These are phyloP conservation scores for Resseliella maxima DNA, from an alignment of 2,888 invertebrate species.

Conservation along the genomic window DNA sequence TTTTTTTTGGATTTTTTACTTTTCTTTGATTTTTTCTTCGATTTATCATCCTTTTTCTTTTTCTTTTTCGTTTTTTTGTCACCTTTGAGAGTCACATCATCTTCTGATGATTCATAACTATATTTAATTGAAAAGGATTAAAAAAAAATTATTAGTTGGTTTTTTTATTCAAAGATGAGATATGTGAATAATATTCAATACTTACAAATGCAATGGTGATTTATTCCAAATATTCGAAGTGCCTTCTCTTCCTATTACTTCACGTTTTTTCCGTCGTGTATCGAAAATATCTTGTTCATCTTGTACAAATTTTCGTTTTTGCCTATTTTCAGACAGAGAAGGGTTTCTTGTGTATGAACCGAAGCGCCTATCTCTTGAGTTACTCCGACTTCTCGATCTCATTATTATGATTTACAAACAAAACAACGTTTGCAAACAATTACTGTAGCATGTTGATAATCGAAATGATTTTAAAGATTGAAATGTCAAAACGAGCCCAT, in stretches of 20 bases:
- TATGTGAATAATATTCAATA: not conserved
- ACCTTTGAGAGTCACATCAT: slow-evolving; percentile 63
- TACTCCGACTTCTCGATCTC: slow-evolving; percentile 27
- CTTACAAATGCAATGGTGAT: slow-evolving; percentile 73
- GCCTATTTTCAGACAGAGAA: too few species aligned
- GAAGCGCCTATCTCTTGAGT: not conserved
- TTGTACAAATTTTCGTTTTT: slow-evolving; percentile 66
- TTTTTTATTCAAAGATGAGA: slow-evolving; percentile 56
- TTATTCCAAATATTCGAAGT: slow-evolving; percentile 79
- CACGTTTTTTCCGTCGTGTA: slow-evolving; percentile 77
- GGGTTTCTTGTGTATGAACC: too few species aligned
- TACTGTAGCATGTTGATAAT: not conserved
- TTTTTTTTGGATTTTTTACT: slow-evolving; percentile 67
- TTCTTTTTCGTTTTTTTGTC: slow-evolving; percentile 69
- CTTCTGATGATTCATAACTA: slow-evolving; percentile 64
- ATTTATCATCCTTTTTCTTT: slow-evolving; percentile 68
- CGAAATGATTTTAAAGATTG: too few species aligned
- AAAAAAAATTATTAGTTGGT: slow-evolving; percentile 12
- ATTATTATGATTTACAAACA: not conserved
- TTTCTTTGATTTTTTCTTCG: slow-evolving; percentile 67
- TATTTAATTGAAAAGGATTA: not conserved
- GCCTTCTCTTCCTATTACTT: slow-evolving; percentile 78
- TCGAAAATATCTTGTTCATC: slow-evolving; percentile 78
- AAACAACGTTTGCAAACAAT: slow-evolving; percentile 37
- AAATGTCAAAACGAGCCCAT: not conserved